Base-by-base conservation (phyloP, 2,113 vertebrate species). In the Gobiocypris rarus region DNA sequence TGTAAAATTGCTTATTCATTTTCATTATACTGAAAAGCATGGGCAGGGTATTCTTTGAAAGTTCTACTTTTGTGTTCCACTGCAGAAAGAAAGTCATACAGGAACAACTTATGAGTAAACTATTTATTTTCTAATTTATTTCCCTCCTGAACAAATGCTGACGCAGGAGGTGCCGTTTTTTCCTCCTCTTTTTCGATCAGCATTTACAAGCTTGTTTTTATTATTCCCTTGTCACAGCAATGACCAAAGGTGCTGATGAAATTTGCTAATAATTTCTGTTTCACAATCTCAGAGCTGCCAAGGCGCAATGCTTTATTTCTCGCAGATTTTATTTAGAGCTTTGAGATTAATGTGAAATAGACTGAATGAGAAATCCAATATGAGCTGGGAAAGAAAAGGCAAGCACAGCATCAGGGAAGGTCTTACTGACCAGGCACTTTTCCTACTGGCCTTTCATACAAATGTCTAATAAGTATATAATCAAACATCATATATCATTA, bases 321-420 rank as follows among this genome's bases (percentile, higher is more conserved):
- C 31, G 1, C 15, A 24, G 43, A 52, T 73, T 73, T 78, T 84
- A 83, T 84, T 83, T 85, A 84, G 82, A 50, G 84, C 26, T 75
- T 74, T 5, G 3, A 59, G 79, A 84, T 84, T 83, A 74, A 88
- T 81, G 78, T 86, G 73, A 78, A 76, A 83, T 45, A 50, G 71
- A 84, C 58, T 45, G 26, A 43, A 74, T 74, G 28, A 78, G 78
- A 74, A 86, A 84, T 59, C 45, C 38, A 78, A 85, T 85, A 75
- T 52, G 70, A 73, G 22, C 11, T 43, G 4, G 43, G 17, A 31
- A 75, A 28, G 38, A 69, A 70, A 83, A 15, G 69, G 43, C 76
- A 45, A 38, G 56, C 75, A 14, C 48, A 85, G 84, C 79, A 75
- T 71, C 34, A 70, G 81, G 3, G 4, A 56, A 28, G 34, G 4